Evolutionary conservation across 2,888 invertebrate species (phyloP).

Genomic region (Scaptomyza flava): DNA sequence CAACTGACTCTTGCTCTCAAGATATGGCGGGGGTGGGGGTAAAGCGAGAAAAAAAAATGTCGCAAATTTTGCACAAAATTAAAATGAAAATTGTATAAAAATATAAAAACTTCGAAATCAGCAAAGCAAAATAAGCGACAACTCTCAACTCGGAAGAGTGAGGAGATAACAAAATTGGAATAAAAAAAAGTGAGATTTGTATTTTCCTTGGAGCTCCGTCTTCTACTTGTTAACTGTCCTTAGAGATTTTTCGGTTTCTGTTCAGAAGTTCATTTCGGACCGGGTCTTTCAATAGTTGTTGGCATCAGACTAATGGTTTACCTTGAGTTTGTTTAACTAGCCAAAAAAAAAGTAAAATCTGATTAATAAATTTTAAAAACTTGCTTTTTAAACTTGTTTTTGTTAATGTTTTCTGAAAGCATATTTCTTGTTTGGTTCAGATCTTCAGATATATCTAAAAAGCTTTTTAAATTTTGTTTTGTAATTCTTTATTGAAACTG

Average conservation of each 20-base stretch:
- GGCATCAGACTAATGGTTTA: background rate
- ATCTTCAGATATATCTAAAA: no score
- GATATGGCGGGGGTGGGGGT: constrained; percentile 5
- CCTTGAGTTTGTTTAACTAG: background rate
- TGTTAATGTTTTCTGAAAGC: no score
- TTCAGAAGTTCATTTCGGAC: background rate
- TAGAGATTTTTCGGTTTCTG: constrained; percentile 6
- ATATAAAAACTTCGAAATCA: constrained; percentile 69
- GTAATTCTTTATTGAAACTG: no score
- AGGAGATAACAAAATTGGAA: background rate
- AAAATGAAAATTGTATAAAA: constrained; percentile 67
- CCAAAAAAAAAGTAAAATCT: background rate
- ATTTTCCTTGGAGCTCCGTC: background rate
- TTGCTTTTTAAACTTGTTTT: no score
- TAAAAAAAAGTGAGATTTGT: background rate
- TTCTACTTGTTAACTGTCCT: constrained; percentile 1
- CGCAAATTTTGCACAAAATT: constrained; percentile 59
- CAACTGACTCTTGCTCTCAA: constrained; percentile 54
- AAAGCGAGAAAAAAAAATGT: constrained; percentile 29
- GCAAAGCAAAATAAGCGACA: constrained; percentile 70
- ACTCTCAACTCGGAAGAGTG: constrained; percentile 12
- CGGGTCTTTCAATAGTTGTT: background rate
- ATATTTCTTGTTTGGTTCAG: no score
- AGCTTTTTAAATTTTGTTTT: no score
- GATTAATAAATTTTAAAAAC: no score